Evolutionary conservation across 1,140 invertebrate genomes (phyloP), one percentile per base, ranked within the genome.

Genomic region (Zaprionus inermis): DNA sequence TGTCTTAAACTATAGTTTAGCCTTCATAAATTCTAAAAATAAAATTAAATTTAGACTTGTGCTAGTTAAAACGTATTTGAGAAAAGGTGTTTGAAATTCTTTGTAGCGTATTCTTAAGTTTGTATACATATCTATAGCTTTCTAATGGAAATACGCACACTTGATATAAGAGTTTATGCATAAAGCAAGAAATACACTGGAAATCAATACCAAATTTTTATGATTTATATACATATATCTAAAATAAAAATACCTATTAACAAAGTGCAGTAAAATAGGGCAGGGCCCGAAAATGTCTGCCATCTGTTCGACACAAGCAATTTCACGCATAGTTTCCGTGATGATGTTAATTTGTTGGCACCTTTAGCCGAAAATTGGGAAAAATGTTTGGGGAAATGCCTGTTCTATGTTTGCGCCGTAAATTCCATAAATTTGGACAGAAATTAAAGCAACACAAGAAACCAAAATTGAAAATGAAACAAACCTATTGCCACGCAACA

Each of bases 161-260:
- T 28, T 5, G 24, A 28, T 5, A 32, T 44, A 20, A 56, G 28
- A 54, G 51, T 28, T 36, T n/a, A n/a, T n/a, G n/a, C n/a, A 20
- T 22, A 58, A 69, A 41, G 72, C 76, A 79, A 88, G 83, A 82
- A 76, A 88, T 79, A 79, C 69, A 68, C 68, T 73, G 82, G 60
- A 80, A 86, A 83, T 82, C 64, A 71, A 83, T 79, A 46, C 49
- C 60, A 54, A 44, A 61, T 16, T 79, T 74, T 46, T 46, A 61
- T 22, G 49, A 16, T 14, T 46, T 30, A 9, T 34, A 38, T 32
- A 59, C 22, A 9, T 38, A 36, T 16, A 10, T 32, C 10, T 0
- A 10, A 71, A 49, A 55, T 60, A n/a, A 34, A 56, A 41, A 14
- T 49, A n/a, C 52, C 60, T 61, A 60, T 44, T 70, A 71, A 88